These are phyloP conservation scores for Omphaloscelis lunosa DNA, from an alignment of 2,888 invertebrate genomes.

Conservation along the genomic window DNA sequence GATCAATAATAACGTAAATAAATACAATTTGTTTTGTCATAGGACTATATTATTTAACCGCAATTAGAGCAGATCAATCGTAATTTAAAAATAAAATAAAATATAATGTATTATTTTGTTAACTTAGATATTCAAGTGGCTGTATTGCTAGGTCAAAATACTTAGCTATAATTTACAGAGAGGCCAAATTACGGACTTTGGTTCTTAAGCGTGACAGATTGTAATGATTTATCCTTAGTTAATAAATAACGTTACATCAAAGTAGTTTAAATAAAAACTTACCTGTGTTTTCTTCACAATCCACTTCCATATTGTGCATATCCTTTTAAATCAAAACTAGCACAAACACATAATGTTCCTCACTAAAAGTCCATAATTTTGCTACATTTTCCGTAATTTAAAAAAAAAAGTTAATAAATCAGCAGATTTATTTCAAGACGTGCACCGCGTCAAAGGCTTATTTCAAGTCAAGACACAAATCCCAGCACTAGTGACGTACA, in stretches of 20 bases:
- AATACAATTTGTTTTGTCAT: background rate
- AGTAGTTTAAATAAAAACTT: constrained; percentile 16
- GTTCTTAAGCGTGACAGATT: constrained; percentile 14
- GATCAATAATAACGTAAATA: background rate
- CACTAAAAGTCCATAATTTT: constrained; percentile 48
- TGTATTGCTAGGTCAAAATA: constrained; percentile 8
- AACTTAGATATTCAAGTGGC: background rate
- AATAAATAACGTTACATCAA: constrained; percentile 9
- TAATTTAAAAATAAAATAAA: background rate
- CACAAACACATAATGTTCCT: constrained; percentile 44
- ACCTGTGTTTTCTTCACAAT: constrained; percentile 64
- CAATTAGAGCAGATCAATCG: background rate
- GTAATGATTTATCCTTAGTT: constrained; percentile 1
- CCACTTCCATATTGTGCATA: constrained; percentile 59
- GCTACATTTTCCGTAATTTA: constrained; percentile 41
- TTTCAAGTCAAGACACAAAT: constrained; percentile 49
- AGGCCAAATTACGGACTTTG: constrained; percentile 52
- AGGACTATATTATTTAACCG: background rate
- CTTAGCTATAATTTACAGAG: constrained; percentile 14
- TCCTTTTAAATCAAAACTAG: constrained; percentile 29
- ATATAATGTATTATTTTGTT: background rate
- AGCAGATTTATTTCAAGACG: constrained; percentile 21
- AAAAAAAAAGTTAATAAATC: constrained; percentile 21
- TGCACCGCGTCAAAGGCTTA: constrained; percentile 36
- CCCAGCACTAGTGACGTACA: constrained; percentile 58